Evolutionary conservation across 2,113 vertebrate species (phyloP).

Genomic region (Prunella himalayana): DNA sequence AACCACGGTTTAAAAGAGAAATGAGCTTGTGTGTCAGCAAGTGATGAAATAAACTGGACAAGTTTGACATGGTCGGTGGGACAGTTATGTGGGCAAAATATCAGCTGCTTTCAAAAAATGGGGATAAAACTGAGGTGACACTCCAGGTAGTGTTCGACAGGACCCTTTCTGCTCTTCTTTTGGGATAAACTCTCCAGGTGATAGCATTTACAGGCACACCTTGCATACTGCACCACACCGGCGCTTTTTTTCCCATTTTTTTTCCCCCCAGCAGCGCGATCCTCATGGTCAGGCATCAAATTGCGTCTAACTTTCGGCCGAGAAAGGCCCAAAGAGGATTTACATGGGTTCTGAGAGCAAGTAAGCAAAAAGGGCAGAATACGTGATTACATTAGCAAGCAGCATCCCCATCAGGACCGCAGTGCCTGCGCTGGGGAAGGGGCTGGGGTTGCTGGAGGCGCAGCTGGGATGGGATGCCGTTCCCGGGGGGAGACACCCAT

Average conservation of each 20-base stretch:
- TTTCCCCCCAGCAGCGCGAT: background rate
- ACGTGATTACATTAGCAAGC: background rate
- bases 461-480: background rate
- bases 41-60: background rate
- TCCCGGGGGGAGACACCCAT: background rate
- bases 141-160: background rate
- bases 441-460: background rate
- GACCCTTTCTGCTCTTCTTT: background rate
- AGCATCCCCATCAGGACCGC: background rate
- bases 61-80: background rate
- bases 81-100: background rate
- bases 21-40: background rate
- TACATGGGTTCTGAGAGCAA: background rate
- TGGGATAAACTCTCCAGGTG: background rate
- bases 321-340: background rate
- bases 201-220: background rate
- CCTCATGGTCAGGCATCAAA: background rate
- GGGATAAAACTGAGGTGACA: background rate
- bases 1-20: background rate
- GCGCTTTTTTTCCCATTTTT: accelerated
- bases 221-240: background rate
- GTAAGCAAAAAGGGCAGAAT: background rate
- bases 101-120: background rate
- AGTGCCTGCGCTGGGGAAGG: background rate
- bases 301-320: background rate